Conservation (phyloP, 2,888 invertebrate genomes). For the Stomorhina lunata region DNA sequence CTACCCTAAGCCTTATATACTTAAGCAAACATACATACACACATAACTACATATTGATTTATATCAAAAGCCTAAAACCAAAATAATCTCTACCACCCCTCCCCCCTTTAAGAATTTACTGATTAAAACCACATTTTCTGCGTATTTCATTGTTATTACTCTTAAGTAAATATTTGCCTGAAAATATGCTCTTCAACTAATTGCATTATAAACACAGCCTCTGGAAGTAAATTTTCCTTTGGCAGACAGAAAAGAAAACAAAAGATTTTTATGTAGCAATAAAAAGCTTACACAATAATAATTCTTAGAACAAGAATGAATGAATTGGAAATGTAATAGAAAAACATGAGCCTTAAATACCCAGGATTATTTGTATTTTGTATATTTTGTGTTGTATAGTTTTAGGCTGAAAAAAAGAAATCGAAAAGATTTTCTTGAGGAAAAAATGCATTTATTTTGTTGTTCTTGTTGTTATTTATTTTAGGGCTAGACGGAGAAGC, state of each 20-base stretch:
- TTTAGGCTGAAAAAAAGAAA: conserved; percentile 33
- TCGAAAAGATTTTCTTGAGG: not conserved
- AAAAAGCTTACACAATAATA: conserved; percentile 13
- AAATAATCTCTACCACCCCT: not conserved
- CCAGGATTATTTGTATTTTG: conserved; percentile 23
- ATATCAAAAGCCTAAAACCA: not conserved
- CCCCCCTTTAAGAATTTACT: too few relatives aligned
- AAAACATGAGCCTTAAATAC: conserved; percentile 15
- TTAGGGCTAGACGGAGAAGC: not conserved
- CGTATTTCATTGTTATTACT: not conserved
- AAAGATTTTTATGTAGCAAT: not conserved
- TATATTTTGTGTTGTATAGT: conserved; percentile 13
- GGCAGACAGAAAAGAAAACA: not conserved
- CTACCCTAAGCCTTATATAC: too few relatives aligned
- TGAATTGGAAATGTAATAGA: not conserved
- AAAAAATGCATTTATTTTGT: conserved; percentile 1
- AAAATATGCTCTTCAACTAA: conserved; percentile 23
- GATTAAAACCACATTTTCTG: not conserved
- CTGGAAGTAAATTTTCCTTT: not conserved
- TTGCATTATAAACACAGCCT: conserved; percentile 44
- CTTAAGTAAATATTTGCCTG: conserved; percentile 28
- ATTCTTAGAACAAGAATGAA: not conserved
- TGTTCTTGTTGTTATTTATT: not conserved
- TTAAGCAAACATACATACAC: not conserved
- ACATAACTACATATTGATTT: not conserved